phyloP scores from a whole-genome alignment of 2,113 vertebrate genomes.

The Capreolus pygargus region DNA sequence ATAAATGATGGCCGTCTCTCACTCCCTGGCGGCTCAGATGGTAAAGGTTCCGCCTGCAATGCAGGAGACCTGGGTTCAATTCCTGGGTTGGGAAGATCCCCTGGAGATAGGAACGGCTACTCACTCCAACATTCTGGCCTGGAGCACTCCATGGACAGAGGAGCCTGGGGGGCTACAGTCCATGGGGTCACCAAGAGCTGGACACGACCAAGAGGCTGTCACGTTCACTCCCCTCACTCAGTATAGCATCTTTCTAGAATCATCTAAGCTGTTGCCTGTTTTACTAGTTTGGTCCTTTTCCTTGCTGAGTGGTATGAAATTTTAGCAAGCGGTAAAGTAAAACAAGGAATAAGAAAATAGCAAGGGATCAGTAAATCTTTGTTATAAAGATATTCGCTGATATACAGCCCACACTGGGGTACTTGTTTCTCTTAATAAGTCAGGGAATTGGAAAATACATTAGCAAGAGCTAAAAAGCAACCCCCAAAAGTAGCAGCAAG shows the following conservation, averaged over 20 bases:
- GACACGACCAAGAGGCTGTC: rapidly evolving
- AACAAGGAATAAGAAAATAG: neutral
- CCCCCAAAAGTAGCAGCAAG: neutral
- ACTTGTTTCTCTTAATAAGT: neutral
- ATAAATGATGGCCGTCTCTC: neutral
- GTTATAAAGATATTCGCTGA: neutral
- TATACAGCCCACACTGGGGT: neutral
- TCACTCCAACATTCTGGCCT: neutral
- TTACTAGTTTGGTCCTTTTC: neutral
- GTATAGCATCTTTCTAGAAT: neutral
- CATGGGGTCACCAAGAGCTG: neutral
- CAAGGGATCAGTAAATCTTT: neutral
- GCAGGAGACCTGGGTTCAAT: neutral
- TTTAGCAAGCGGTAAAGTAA: neutral
- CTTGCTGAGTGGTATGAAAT: neutral
- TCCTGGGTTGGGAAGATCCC: neutral
- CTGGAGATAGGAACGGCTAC: neutral
- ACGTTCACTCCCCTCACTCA: neutral
- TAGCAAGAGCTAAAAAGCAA: neutral
- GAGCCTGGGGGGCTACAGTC: neutral
- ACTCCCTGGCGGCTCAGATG: neutral
- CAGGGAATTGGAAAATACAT: neutral
- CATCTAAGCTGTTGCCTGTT: neutral
- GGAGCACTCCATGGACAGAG: neutral
- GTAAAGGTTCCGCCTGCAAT: neutral